Percentiles rank a stretch among this genome's conserved stretches.
Conservation (phyloP, 92 coral and sea anemone genomes). For the Siderastrea radians region DNA sequence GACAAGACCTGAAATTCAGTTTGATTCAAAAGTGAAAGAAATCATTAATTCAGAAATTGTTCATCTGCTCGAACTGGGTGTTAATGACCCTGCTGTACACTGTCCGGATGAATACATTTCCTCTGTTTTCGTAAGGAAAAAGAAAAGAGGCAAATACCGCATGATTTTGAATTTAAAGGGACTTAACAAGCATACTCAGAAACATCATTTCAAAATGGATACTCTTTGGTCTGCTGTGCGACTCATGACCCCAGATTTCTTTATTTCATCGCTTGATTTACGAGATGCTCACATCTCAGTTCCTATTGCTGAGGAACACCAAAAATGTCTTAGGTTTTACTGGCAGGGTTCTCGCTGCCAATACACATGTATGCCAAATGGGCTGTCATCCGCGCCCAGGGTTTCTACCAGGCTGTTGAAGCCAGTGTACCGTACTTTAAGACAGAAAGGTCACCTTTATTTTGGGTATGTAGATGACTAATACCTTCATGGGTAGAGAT, state of each 20-base stretch:
- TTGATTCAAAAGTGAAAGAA: constrained; percentile 4
- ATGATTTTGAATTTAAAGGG: constrained; percentile 33
- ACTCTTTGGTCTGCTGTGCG: constrained; percentile 47
- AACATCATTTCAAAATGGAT: constrained; percentile 76
- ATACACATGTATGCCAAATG: constrained; percentile 61
- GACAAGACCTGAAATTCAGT: constrained; percentile 11
- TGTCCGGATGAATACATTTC: constrained; percentile 37
- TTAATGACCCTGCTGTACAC: constrained; percentile 16
- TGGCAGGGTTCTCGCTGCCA: not conserved
- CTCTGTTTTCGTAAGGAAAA: constrained; percentile 15
- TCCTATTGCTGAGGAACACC: constrained; percentile 58
- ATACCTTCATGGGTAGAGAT: too few species aligned
- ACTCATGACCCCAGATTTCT: constrained; percentile 53
- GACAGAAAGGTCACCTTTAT: constrained; percentile 53
- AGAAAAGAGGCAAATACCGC: constrained; percentile 29
- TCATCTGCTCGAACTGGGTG: not conserved
- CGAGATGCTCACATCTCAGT: constrained; percentile 50
- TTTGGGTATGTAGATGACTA: constrained; percentile 64
- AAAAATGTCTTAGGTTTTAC: constrained; percentile 27
- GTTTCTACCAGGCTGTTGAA: not conserved
- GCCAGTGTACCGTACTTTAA: constrained; percentile 36
- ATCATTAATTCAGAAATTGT: not conserved
- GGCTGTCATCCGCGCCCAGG: constrained; percentile 32
- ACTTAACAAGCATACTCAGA: constrained; percentile 53
- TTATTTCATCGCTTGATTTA: constrained; percentile 57